Evolutionary conservation across 2,888 invertebrate species (phyloP).

Genomic region (Rhingia campestris): DNA sequence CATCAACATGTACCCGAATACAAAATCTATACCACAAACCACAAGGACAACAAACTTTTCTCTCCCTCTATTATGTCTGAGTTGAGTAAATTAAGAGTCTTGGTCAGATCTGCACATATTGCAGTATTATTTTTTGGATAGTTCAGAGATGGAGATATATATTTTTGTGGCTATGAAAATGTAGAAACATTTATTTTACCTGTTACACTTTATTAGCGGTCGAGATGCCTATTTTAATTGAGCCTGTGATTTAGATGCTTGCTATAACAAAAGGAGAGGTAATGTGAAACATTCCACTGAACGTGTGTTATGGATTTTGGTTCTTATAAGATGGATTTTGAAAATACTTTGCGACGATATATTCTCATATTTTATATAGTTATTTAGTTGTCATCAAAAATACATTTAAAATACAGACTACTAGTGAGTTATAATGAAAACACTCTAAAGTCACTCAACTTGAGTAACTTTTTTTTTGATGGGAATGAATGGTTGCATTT

Average conservation of each 20-base stretch:
- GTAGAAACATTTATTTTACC: slow-evolving; percentile 34
- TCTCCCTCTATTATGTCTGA: slow-evolving; percentile 30
- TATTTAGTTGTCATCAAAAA: background rate
- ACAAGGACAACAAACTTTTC: slow-evolving; percentile 59
- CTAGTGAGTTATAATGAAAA: background rate
- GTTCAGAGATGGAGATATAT: slow-evolving; percentile 27
- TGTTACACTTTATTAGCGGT: slow-evolving; percentile 54
- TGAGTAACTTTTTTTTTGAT: background rate
- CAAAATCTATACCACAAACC: slow-evolving; percentile 3
- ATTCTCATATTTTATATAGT: background rate
- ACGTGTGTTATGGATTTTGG: background rate
- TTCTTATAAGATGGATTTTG: background rate
- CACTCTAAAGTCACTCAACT: slow-evolving; percentile 31
- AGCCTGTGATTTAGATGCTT: slow-evolving; percentile 30
- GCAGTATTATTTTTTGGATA: slow-evolving; percentile 1
- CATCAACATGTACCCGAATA: no score
- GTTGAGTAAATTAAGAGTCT: slow-evolving; percentile 18
- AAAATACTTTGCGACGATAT: background rate
- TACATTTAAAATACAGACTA: background rate
- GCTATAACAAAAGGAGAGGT: background rate
- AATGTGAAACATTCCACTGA: background rate
- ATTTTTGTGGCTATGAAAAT: slow-evolving; percentile 9
- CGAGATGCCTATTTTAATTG: slow-evolving; percentile 51
- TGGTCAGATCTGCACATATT: slow-evolving; percentile 11
- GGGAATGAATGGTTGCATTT: no score